Evolutionary conservation across 2,888 invertebrate genomes (phyloP).

Genomic region (Deilephila elpenor): DNA sequence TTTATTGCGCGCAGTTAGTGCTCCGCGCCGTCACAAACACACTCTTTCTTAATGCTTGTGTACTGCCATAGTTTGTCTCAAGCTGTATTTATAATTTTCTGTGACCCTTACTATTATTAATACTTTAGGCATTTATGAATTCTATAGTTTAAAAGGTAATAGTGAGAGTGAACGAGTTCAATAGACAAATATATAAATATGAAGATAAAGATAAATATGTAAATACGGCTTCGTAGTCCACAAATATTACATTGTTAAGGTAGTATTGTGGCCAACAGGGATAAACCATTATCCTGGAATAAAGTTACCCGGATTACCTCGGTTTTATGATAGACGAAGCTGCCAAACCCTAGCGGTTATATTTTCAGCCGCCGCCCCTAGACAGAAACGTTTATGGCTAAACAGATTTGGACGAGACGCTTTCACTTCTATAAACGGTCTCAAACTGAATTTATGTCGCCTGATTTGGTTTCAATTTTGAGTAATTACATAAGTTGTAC

Average conservation of each 20-base stretch:
- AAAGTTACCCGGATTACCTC: slow-evolving; percentile 39
- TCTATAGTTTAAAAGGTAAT: too few relatives aligned
- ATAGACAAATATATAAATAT: not conserved
- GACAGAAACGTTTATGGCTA: slow-evolving; percentile 39
- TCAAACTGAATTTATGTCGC: slow-evolving; percentile 59
- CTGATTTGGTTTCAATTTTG: slow-evolving; percentile 42
- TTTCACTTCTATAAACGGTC: slow-evolving; percentile 49
- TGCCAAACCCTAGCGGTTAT: slow-evolving; percentile 35
- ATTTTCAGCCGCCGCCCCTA: slow-evolving; percentile 46
- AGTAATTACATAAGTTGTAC: not conserved
- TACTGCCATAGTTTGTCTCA: slow-evolving; percentile 56
- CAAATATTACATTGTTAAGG: not conserved
- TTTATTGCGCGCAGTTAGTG: slow-evolving; percentile 65
- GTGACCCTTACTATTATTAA: too few relatives aligned
- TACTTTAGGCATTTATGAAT: too few relatives aligned
- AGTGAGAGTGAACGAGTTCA: too few relatives aligned
- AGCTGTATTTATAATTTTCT: slow-evolving; percentile 37
- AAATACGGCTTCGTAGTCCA: not conserved
- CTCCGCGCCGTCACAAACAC: slow-evolving; percentile 55
- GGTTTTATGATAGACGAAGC: slow-evolving; percentile 29
- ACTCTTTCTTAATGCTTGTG: slow-evolving; percentile 60
- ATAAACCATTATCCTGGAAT: slow-evolving; percentile 29
- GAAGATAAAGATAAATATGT: not conserved
- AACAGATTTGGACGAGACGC: slow-evolving; percentile 39
- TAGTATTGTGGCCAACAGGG: not conserved